phyloP scores from a whole-genome alignment of 1,140 invertebrate species.

The Heliconius eleuchia region DNA sequence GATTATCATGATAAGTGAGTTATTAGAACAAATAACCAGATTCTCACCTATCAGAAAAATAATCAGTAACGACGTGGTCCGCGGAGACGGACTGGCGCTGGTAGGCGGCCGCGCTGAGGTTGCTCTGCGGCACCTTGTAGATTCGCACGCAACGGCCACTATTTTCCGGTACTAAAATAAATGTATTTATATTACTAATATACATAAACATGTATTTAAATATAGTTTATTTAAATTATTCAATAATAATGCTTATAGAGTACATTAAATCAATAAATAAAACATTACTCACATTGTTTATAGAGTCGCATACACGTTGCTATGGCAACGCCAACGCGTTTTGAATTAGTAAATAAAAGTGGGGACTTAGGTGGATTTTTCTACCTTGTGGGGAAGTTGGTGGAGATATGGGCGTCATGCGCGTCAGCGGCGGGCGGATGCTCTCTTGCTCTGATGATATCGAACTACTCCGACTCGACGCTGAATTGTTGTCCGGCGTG shows the following conservation, averaged over 20 bases:
- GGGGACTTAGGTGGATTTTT: neutral
- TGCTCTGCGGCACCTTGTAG: slow-evolving; percentile 73
- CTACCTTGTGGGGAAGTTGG: slow-evolving; percentile 67
- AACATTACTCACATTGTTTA: no score
- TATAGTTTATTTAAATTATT: no score
- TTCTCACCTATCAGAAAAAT: slow-evolving; percentile 64
- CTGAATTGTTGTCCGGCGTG: slow-evolving; percentile 62
- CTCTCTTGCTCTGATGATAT: slow-evolving; percentile 73
- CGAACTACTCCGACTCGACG: slow-evolving; percentile 71
- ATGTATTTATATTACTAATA: no score
- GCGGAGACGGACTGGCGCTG: slow-evolving; percentile 75
- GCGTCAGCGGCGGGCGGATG: slow-evolving; percentile 66
- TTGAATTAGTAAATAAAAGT: no score
- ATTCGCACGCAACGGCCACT: slow-evolving; percentile 71
- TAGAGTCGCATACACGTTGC: no score
- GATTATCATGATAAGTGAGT: no score
- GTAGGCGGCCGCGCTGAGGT: slow-evolving; percentile 71
- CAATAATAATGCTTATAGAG: no score
- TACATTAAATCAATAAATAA: no score
- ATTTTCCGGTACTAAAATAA: slow-evolving; percentile 60
- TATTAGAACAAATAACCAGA: no score
- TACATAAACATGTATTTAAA: no score
- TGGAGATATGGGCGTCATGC: slow-evolving; percentile 70
- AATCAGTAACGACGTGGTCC: slow-evolving; percentile 69
- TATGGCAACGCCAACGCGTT: no score